Evolutionary conservation across 1,140 invertebrate species (phyloP).

Genomic region (Araneus ventricosus): DNA sequence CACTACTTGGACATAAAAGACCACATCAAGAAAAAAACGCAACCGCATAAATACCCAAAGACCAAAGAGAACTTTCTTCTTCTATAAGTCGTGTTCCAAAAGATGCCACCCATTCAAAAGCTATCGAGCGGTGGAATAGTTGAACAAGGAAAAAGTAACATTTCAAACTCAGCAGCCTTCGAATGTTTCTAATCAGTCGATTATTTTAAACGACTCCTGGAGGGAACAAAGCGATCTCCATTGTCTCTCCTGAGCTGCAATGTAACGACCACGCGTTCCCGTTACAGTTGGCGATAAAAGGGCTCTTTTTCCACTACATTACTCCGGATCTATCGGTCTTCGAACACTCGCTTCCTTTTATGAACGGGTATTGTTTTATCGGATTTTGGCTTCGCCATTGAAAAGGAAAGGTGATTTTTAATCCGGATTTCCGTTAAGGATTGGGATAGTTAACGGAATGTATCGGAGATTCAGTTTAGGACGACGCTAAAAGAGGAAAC

Average conservation of each 20-base stretch:
- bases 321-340: conserved; percentile 69
- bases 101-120: background rate
- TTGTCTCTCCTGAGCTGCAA: conserved; percentile 30
- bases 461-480: conserved; percentile 60
- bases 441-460: conserved; percentile 60
- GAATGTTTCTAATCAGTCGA: conserved; percentile 71
- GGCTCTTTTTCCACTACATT: conserved; percentile 68
- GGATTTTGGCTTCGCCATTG: conserved; percentile 46
- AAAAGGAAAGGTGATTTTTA: conserved; percentile 69
- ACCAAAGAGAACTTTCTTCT: background rate
- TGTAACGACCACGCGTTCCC: conserved; percentile 67
- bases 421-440: conserved; percentile 59
- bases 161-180: conserved; percentile 45
- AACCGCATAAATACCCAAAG: background rate
- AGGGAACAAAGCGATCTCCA: conserved; percentile 59
- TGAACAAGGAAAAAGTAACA: conserved; percentile 36
- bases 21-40: background rate
- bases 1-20: background rate
- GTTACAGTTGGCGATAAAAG: conserved; percentile 60
- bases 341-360: conserved; percentile 68
- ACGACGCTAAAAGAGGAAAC: conserved; percentile 14
- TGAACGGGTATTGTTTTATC: conserved; percentile 71
- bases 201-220: conserved; percentile 71
- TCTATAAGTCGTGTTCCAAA: background rate
- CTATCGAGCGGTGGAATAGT: background rate